Percentiles rank a stretch among this genome's conserved stretches.
These are phyloP conservation scores for Papilio demoleus DNA, from an alignment of 2,888 invertebrate species.

Conservation along the genomic window DNA sequence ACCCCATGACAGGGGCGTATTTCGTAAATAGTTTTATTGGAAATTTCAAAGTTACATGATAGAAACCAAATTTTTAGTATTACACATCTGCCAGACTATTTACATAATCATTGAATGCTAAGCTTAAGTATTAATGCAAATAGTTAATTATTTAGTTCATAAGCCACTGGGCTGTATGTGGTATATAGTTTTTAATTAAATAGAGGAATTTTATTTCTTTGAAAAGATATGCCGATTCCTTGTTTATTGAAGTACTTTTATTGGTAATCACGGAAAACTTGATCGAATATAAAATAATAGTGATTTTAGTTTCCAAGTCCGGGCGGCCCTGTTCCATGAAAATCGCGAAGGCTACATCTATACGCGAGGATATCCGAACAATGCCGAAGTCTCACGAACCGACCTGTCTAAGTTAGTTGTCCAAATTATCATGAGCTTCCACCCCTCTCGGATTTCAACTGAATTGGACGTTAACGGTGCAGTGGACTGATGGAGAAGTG, in stretches of 20 bases:
- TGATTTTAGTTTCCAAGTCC: slow-evolving; percentile 44
- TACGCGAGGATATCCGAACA: slow-evolving; percentile 54
- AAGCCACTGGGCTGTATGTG: no score
- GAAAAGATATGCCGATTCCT: no score
- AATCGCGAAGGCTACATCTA: slow-evolving; percentile 52
- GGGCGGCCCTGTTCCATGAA: slow-evolving; percentile 48
- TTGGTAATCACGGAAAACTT: no score
- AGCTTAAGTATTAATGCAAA: no score
- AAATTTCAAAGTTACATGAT: no score
- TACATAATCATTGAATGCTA: no score
- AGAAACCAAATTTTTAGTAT: no score
- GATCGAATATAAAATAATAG: neutral
- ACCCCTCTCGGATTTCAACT: slow-evolving; percentile 45
- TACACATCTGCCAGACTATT: no score
- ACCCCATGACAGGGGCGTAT: slow-evolving; percentile 65
- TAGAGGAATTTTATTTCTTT: no score
- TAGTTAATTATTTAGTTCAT: no score
- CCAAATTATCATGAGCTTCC: slow-evolving; percentile 52
- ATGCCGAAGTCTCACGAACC: slow-evolving; percentile 54
- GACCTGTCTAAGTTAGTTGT: slow-evolving; percentile 59
- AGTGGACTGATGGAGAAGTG: slow-evolving; percentile 48
- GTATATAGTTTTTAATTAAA: no score
- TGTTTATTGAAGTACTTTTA: no score
- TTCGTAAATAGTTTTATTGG: slow-evolving; percentile 41
- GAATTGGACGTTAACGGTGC: slow-evolving; percentile 50